These are phyloP conservation scores for Aphyosemion australe DNA, from an alignment of 2,113 vertebrate genomes.

Conservation along the genomic window DNA sequence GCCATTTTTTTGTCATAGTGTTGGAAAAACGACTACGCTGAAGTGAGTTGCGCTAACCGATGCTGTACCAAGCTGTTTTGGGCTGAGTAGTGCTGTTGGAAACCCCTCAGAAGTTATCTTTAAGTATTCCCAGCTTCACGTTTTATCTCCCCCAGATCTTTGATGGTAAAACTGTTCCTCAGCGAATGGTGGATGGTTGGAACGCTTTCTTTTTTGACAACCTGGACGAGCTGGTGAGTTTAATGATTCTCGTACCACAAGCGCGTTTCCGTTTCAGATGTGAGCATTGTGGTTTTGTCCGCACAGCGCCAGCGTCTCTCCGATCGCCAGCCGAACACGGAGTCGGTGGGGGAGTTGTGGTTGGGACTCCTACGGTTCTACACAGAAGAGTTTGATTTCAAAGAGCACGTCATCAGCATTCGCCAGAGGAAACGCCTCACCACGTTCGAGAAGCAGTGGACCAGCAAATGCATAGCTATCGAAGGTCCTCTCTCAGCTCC, in stretches of 20 bases:
- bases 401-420: constrained; percentile 98
- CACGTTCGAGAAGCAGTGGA: constrained; percentile 99
- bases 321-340: constrained; percentile 86
- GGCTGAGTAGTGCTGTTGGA: too few relatives aligned
- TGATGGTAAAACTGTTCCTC: constrained; percentile 88
- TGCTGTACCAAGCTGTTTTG: too few relatives aligned
- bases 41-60: too few relatives aligned
- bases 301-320: constrained; percentile 85
- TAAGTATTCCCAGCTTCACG: too few relatives aligned
- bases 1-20: too few relatives aligned
- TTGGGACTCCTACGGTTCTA: constrained; percentile 94
- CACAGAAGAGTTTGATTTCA: constrained; percentile 99
- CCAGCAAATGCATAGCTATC: constrained; percentile 97
- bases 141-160: constrained; percentile 84
- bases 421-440: constrained; percentile 93
- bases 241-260: background rate
- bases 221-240: constrained; percentile 89
- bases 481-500: constrained; percentile 82
- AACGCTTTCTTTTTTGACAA: constrained; percentile 97
- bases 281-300: background rate
- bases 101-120: too few relatives aligned
- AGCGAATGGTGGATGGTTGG: constrained; percentile 98
- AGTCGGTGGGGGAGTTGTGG: constrained; percentile 96
- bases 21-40: too few relatives aligned
- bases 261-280: background rate